Base-by-base conservation (phyloP, 2,888 invertebrate genomes). In the Amphiduros pacificus region DNA sequence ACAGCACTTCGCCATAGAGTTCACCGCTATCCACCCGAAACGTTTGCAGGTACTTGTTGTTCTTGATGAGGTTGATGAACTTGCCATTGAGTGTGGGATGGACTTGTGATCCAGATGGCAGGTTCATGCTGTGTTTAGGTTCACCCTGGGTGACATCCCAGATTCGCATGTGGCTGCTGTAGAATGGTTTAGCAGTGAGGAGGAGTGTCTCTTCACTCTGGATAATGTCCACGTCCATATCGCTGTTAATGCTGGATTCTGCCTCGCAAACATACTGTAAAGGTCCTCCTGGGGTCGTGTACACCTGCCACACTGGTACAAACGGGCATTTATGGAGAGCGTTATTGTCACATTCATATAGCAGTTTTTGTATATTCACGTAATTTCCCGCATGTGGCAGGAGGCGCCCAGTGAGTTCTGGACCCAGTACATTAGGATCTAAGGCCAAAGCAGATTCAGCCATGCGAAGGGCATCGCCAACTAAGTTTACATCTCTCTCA, bases 401-500 rank as follows among this genome's bases (percentile, higher is more conserved):
- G 1, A 65, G 56, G 17, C 64, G 28, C 1, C 67, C 65, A 14
- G 55, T 44, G 1, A 67, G 5, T 48, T 67, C 67, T 17, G 63
- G 9, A 14, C 62, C 55, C 11, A 67, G 58, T 2, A 63, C 52
- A 17, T 65, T 49, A 6, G 62, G 58, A 40, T 67, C 61, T 27
- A 48, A 41, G 14, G 55, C 51, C 52, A 67, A 84, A 67, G 95
- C 93, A 1, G 95, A 94, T 0, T 95, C 94, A 0, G 96, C 95
- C 41, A 96, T 87, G 52, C 94, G 87, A 2, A 97, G 82, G 0
- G 95, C 95, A 80, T 97, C 96, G 0, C 95, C 94, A 1, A 97
- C 94, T 48, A 97, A 82, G 88, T 91, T 90, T 4, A 95, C 85
- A 80, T 97, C 95, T 75, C 92, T 90, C 75, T 76, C 73, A 20